A percentile compares a stretch with the other conserved stretches of the same genome.
phyloP scores from a whole-genome alignment of 2,888 invertebrate species.

The Acleris sparsana region DNA sequence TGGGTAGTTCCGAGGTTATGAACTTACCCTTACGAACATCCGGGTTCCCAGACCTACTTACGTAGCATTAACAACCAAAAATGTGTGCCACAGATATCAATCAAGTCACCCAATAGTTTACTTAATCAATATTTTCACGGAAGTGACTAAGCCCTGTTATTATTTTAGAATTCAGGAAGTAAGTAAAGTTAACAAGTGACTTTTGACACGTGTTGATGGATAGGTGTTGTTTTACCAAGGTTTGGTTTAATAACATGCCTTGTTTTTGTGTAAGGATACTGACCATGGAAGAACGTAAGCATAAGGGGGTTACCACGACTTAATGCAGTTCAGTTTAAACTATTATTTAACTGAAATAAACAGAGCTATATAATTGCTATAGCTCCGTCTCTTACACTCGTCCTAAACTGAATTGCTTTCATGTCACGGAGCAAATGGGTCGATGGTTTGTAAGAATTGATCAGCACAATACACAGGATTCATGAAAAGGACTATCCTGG shows the following conservation, averaged over 20 bases:
- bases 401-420: no score
- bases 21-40: slow-evolving; percentile 3
- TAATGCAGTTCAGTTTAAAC: no score
- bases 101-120: slow-evolving; percentile 12
- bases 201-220: slow-evolving; percentile 26
- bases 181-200: slow-evolving; percentile 12
- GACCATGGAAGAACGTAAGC: no score
- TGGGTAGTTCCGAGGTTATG: neutral
- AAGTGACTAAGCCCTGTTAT: slow-evolving; percentile 15
- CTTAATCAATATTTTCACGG: slow-evolving; percentile 30
- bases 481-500: no score
- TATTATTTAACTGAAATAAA: no score
- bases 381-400: no score
- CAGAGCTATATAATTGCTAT: no score
- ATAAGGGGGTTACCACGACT: no score
- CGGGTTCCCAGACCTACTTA: slow-evolving; percentile 5
- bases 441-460: no score
- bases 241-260: slow-evolving; percentile 1
- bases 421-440: no score
- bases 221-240: slow-evolving; percentile 21
- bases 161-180: slow-evolving; percentile 24
- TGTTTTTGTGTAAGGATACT: neutral
- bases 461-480: no score
- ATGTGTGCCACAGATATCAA: slow-evolving; percentile 14
- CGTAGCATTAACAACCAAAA: neutral